These are phyloP conservation scores for Pelochelys cantorii DNA, from an alignment of 2,797 vertebrate species.

Conservation along the genomic window DNA sequence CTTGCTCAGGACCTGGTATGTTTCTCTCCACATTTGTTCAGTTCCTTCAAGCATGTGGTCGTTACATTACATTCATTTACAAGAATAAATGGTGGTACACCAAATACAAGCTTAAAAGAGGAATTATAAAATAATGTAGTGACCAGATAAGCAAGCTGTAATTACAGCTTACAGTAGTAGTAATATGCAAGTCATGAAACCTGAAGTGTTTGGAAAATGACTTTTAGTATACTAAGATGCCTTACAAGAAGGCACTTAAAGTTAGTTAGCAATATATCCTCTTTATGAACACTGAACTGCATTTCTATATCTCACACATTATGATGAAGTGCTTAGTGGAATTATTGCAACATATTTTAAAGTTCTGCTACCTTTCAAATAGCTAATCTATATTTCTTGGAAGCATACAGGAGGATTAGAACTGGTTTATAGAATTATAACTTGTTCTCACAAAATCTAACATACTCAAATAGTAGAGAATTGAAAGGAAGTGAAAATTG, in stretches of 20 bases:
- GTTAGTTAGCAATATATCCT: not conserved
- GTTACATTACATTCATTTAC: not conserved
- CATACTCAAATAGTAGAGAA: too few relatives aligned
- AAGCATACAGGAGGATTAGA: not conserved
- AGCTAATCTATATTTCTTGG: not conserved
- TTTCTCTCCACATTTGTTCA: not conserved
- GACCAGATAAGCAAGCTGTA: not conserved
- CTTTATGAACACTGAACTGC: not conserved
- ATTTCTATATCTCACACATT: not conserved
- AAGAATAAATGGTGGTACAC: not conserved
- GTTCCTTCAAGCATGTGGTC: not conserved
- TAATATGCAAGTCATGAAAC: not conserved
- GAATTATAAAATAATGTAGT: not conserved
- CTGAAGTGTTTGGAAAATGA: not conserved
- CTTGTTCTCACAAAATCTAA: not conserved
- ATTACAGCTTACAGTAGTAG: not conserved
- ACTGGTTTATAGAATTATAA: not conserved
- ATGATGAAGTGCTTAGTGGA: not conserved
- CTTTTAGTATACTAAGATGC: not conserved
- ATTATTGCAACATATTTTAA: not conserved
- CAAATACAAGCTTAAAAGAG: not conserved
- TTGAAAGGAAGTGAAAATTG: not conserved
- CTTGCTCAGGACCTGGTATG: slow-evolving; percentile 93
- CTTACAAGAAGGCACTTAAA: not conserved
- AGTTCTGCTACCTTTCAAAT: fast-evolving